Conservation (phyloP, 2,797 vertebrate species). For the Macroramphosus scolopax region DNA sequence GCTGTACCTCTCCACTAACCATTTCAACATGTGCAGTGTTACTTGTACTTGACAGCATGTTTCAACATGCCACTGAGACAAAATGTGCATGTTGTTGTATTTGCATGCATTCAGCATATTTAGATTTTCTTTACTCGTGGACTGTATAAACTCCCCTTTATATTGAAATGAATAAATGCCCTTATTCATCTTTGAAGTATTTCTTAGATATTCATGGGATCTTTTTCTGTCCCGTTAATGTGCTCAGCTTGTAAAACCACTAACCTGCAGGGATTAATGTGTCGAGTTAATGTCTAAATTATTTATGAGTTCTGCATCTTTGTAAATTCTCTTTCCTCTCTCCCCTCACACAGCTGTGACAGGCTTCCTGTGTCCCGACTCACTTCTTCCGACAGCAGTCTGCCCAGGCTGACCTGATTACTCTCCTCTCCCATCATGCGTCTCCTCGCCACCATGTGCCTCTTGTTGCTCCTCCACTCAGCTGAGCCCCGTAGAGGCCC, state of each 20-base stretch:
- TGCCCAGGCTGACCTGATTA: conserved; percentile 43
- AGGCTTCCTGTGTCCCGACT: conserved; percentile 45
- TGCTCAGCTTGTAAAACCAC: too few species aligned
- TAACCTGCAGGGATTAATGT: too few species aligned
- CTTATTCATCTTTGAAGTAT: too few species aligned
- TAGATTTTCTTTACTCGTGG: not conserved
- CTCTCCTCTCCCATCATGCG: conserved; percentile 81
- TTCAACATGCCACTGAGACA: conserved; percentile 3
- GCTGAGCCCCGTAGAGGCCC: conserved; percentile 75
- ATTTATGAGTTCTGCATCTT: not conserved
- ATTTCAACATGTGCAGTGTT: conserved; percentile 35
- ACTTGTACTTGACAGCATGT: conserved; percentile 17
- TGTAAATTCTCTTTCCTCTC: conserved; percentile 1
- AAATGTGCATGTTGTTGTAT: not conserved
- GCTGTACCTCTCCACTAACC: conserved; percentile 27
- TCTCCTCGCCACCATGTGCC: conserved; percentile 73
- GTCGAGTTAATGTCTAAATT: too few species aligned
- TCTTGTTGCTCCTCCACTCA: conserved; percentile 80
- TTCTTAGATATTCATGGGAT: too few species aligned
- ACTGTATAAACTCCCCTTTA: too few species aligned
- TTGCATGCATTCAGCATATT: not conserved
- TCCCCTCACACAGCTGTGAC: conserved; percentile 68
- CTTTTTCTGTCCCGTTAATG: too few species aligned
- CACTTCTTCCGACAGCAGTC: conserved; percentile 29
- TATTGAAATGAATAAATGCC: too few species aligned